Percentiles rank a stretch among this genome's conserved stretches.
phyloP scores from a whole-genome alignment of 1,140 invertebrate genomes.

The Pissodes strobi region DNA sequence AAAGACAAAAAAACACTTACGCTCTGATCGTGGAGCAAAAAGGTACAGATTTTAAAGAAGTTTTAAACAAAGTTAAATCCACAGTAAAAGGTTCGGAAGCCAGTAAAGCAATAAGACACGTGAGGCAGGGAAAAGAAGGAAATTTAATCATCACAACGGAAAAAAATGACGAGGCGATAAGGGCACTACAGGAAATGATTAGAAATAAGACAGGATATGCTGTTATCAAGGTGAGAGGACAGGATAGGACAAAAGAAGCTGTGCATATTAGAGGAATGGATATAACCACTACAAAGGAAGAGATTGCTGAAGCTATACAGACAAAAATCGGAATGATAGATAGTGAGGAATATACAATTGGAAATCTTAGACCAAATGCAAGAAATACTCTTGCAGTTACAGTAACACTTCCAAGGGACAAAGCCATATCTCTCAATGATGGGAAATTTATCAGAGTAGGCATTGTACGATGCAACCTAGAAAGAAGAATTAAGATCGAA shows the following conservation, averaged over 20 bases:
- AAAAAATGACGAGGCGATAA: neutral
- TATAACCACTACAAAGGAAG: neutral
- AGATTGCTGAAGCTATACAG: neutral
- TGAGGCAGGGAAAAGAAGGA: neutral
- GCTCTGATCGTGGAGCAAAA: neutral
- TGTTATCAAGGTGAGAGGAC: neutral
- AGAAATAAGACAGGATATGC: neutral
- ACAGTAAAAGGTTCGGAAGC: neutral
- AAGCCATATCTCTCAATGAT: neutral
- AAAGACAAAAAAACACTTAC: slow-evolving; percentile 11
- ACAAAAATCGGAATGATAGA: neutral
- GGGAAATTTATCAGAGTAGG: slow-evolving; percentile 15
- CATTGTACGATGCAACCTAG: slow-evolving; percentile 3
- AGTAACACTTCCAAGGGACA: neutral
- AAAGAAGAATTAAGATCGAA: slow-evolving; percentile 9
- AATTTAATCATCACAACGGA: slow-evolving; percentile 1
- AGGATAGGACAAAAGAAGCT: neutral
- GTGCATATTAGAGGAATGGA: slow-evolving; percentile 8
- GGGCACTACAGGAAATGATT: neutral
- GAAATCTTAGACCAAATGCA: neutral
- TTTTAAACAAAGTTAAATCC: neutral
- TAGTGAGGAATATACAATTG: neutral
- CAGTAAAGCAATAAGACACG: neutral
- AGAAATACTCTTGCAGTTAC: neutral
- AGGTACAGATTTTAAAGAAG: slow-evolving; percentile 4